A percentile compares a stretch with the other conserved stretches of the same genome.
Evolutionary conservation across 2,113 vertebrate genomes (phyloP).

Genomic region (Lepus americanus): DNA sequence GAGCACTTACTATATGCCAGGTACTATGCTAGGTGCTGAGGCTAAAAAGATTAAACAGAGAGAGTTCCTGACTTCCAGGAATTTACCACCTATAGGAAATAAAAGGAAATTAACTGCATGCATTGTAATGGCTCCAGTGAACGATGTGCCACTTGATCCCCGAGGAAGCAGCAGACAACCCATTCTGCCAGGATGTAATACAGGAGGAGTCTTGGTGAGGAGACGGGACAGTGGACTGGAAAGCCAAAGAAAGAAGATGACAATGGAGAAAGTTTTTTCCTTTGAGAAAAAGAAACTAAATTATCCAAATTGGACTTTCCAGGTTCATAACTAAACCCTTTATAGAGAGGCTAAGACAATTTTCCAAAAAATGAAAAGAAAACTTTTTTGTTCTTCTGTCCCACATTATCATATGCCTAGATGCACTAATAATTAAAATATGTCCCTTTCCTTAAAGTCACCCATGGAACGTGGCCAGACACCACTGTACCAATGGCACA

Average conservation of each 20-base stretch:
- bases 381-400: background rate
- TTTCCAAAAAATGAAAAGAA: background rate
- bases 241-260: slow-evolving; percentile 40
- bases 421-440: slow-evolving; percentile 37
- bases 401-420: background rate
- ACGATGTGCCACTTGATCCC: background rate
- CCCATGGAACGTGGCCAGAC: background rate
- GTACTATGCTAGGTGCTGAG: background rate
- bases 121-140: background rate
- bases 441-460: slow-evolving; percentile 1
- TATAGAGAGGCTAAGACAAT: background rate
- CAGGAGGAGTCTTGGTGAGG: background rate
- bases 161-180: slow-evolving; percentile 27
- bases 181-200: background rate
- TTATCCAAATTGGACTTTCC: slow-evolving; percentile 37
- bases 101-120: background rate
- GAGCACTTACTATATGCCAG: background rate
- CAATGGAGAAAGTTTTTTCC: slow-evolving; percentile 37
- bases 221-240: background rate
- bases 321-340: slow-evolving; percentile 32
- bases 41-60: background rate
- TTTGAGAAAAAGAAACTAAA: slow-evolving; percentile 48
- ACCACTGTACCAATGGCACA: background rate
- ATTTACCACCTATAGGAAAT: background rate
- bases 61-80: background rate